Evolutionary conservation across 2,113 vertebrate species (phyloP), one percentile per base, ranked within the genome.

Genomic region (Sakesphorus luctuosus): DNA sequence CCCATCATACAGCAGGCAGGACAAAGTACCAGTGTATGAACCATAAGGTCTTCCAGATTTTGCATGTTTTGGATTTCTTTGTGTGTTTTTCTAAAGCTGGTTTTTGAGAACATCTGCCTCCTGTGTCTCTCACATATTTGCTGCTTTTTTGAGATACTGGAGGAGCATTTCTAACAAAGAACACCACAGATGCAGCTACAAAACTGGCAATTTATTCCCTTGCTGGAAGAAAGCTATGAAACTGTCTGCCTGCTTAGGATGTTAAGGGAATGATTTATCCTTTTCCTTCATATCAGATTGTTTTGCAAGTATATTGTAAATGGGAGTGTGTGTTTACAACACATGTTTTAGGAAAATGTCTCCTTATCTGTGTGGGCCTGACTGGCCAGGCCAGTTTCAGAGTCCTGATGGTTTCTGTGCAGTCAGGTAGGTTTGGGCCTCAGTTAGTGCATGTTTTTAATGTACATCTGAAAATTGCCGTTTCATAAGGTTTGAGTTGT

Each of bases 21-120:
- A 83, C 47, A 21, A 75, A 86, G 46, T 35, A 58, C 36, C 0
- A 0, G 65, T 84, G 73, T 75, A 49, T 68, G 81, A 90, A 89
- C 52, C 3, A 0, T 38, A 52, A 87, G 50, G 36, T 85, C 79
- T 93, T 85, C 69, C 88, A 94, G 58, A 72, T 26, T 58, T 68
- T 35, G 56, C 44, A 33, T 93, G 76, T 23, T 93, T 84, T 61
- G 47, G 33, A 62, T 92, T 90, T 88, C 68, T 89, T 58, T n/a
- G 15, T 74, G 44, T 94, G 53, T 65, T 90, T 94, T 95, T 61
- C 58, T 76, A 65, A 43, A 43, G 19, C 86, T 69, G 88, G 68
- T 88, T 95, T 95, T 93, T 90, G 49, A 84, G 87, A 87, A 16
- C 40, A 65, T 93, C 75, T 94, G 75, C 36, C 68, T 94, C 59